Evolutionary conservation across 2,888 invertebrate species (phyloP).

Genomic region (Baronia brevicornis): DNA sequence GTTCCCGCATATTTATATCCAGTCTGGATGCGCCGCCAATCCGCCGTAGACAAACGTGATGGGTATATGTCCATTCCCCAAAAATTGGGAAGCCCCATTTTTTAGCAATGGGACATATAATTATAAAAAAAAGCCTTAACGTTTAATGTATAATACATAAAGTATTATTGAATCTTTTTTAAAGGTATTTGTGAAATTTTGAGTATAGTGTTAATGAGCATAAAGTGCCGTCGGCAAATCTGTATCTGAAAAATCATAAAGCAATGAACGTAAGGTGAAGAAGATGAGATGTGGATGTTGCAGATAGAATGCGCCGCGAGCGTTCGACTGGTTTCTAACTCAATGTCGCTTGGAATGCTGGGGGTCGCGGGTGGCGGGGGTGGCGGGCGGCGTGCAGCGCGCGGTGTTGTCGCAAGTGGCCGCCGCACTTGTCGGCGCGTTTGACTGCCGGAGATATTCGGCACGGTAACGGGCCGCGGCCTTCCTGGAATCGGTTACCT

Average conservation of each 20-base stretch:
- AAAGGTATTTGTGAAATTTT: too few species aligned
- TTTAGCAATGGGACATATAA: too few species aligned
- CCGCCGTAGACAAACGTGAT: too few species aligned
- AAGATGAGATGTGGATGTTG: constrained; percentile 33
- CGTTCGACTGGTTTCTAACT: constrained; percentile 69
- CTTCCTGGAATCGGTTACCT: constrained; percentile 75
- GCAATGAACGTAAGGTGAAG: constrained; percentile 30
- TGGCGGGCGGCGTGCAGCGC: constrained; percentile 30
- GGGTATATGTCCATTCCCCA: too few species aligned
- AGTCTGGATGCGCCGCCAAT: too few species aligned
- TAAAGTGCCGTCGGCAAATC: constrained; percentile 19
- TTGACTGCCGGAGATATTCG: constrained; percentile 73
- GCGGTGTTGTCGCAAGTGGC: constrained; percentile 71
- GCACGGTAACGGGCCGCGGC: constrained; percentile 74
- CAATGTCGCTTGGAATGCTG: constrained; percentile 70
- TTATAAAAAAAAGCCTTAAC: too few species aligned
- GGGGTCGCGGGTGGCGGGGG: constrained; percentile 25
- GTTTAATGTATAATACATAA: too few species aligned
- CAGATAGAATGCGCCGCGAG: constrained; percentile 53
- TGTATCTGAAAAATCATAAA: too few species aligned
- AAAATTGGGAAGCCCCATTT: too few species aligned
- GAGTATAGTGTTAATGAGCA: too few species aligned
- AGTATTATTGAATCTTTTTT: too few species aligned
- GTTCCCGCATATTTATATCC: too few species aligned
- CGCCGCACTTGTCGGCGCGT: constrained; percentile 73